A percentile compares a stretch with the other conserved stretches of the same genome.
Evolutionary conservation across 2,888 invertebrate species (phyloP).

Genomic region (Acrocyrtus sp.): DNA sequence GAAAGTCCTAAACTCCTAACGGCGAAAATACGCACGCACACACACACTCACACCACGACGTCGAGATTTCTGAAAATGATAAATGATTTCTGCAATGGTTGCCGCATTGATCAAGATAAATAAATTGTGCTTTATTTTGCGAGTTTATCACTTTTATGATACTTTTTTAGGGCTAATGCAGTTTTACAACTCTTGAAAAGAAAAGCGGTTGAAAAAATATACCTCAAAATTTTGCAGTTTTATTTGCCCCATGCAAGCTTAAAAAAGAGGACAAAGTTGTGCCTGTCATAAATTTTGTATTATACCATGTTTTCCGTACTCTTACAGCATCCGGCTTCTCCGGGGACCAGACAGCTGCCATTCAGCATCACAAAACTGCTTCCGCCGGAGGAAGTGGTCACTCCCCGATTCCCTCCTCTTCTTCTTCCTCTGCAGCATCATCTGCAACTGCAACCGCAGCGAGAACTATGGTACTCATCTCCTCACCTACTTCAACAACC

Average conservation of each 20-base stretch:
- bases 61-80: constrained; percentile 16
- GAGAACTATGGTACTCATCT: neutral
- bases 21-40: neutral
- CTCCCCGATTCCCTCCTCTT: constrained; percentile 33
- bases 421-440: constrained; percentile 20
- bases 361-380: constrained; percentile 54
- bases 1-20: neutral
- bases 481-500: constrained; percentile 1
- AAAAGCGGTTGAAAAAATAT: too few species aligned
- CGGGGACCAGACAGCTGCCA: constrained; percentile 57
- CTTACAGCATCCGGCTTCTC: constrained; percentile 55
- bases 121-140: neutral
- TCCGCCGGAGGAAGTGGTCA: constrained; percentile 26
- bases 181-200: too few species aligned
- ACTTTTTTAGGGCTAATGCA: too few species aligned
- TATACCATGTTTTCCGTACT: neutral
- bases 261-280: too few species aligned
- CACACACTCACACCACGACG: neutral
- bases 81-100: constrained; percentile 14
- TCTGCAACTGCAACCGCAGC: constrained; percentile 11
- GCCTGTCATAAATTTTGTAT: too few species aligned
- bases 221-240: too few species aligned
- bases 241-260: too few species aligned
- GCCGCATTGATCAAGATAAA: constrained; percentile 10
- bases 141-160: too few species aligned